phyloP scores from a whole-genome alignment of 92 coral and sea anemone species.

The Parazoanthus swiftii region DNA sequence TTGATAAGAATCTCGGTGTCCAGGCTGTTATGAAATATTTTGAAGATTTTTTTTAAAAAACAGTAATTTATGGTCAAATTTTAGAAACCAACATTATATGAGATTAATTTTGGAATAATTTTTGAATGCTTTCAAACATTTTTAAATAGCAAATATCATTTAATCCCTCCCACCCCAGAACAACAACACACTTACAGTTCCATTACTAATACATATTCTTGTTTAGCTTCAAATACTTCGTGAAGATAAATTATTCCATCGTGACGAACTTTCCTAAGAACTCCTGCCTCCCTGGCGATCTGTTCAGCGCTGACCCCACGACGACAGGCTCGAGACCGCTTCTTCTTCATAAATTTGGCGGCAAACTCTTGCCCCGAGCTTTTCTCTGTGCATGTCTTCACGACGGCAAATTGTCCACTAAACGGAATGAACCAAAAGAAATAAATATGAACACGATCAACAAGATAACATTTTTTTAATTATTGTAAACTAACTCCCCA shows the following conservation, averaged over 20 bases:
- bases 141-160: too few species aligned
- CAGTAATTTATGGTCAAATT: background rate
- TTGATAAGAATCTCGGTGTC: background rate
- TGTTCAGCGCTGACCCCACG: conserved; percentile 83
- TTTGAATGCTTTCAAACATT: too few species aligned
- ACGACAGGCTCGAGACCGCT: conserved; percentile 64
- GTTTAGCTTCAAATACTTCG: conserved; percentile 83
- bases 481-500: conserved; percentile 1
- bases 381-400: conserved; percentile 79
- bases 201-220: conserved; percentile 75
- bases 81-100: background rate
- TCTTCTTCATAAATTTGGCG: conserved; percentile 87
- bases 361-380: conserved; percentile 81
- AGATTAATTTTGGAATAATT: background rate
- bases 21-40: background rate
- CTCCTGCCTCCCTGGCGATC: conserved; percentile 71
- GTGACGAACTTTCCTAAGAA: conserved; percentile 74
- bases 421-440: background rate
- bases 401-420: conserved; percentile 97
- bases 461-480: background rate
- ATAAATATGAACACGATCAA: background rate
- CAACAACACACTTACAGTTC: conserved; percentile 78
- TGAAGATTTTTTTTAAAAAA: background rate
- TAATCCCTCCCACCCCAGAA: background rate
- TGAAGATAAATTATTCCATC: conserved; percentile 91